phyloP scores from a whole-genome alignment of 30 jellyfish, hydroid and myxozoan genomes.

The Catostylus mosaicus region DNA sequence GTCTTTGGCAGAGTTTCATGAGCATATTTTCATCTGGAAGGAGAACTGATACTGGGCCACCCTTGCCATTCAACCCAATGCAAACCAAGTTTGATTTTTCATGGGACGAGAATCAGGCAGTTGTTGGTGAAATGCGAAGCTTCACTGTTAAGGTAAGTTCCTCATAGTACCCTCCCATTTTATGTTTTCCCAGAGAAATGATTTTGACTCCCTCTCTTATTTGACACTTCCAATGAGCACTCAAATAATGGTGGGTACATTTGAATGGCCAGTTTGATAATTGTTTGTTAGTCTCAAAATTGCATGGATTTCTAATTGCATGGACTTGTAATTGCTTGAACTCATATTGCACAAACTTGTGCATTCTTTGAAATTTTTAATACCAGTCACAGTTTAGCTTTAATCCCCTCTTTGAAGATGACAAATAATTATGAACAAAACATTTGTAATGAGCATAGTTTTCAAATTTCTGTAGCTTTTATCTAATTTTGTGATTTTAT shows the following conservation, averaged over 20 bases:
- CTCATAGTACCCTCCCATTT: neutral
- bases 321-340: no score
- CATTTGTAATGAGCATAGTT: neutral
- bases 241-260: no score
- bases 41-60: slow-evolving; percentile 8
- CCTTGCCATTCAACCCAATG: slow-evolving; percentile 46
- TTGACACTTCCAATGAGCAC: neutral
- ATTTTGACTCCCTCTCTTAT: neutral
- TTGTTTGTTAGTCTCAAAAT: neutral
- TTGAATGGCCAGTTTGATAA: neutral
- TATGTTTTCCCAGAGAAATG: neutral
- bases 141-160: slow-evolving; percentile 31
- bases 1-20: slow-evolving; percentile 23
- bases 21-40: slow-evolving; percentile 14
- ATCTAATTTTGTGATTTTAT: neutral
- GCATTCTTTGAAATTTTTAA: neutral
- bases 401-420: no score
- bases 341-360: no score
- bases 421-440: neutral
- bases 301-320: neutral
- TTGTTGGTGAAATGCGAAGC: slow-evolving; percentile 69
- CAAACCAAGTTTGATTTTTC: slow-evolving; percentile 43
- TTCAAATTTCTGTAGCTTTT: neutral
- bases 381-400: neutral
- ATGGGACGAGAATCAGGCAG: slow-evolving; percentile 44